phyloP scores from a whole-genome alignment of 2,113 vertebrate genomes.

The Charadrius vociferus region DNA sequence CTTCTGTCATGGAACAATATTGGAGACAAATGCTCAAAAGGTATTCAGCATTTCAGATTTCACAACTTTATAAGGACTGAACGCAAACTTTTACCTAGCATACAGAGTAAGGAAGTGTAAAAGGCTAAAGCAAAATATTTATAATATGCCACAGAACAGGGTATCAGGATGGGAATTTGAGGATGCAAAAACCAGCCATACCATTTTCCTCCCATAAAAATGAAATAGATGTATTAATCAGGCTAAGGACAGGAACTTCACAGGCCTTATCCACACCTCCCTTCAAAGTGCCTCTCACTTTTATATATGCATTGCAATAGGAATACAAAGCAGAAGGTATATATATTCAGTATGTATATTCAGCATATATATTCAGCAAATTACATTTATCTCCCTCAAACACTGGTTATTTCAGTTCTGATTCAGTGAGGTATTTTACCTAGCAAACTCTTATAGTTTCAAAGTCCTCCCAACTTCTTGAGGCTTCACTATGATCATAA shows the following conservation, averaged over 20 bases:
- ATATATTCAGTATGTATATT: not conserved
- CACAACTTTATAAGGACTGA: not conserved
- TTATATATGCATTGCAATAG: not conserved
- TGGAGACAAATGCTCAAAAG: not conserved
- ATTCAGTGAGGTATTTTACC: not conserved
- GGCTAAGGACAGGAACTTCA: not conserved
- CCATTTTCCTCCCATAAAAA: not conserved
- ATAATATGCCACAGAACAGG: not conserved
- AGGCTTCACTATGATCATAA: not conserved
- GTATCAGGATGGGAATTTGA: not conserved
- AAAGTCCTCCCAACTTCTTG: not conserved
- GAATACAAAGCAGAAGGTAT: not conserved
- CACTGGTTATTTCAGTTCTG: not conserved
- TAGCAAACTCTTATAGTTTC: not conserved
- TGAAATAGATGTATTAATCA: not conserved
- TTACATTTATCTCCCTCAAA: not conserved
- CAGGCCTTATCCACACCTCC: not conserved
- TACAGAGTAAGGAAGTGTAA: not conserved
- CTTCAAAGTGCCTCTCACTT: not conserved
- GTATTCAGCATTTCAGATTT: not conserved
- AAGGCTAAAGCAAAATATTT: not conserved
- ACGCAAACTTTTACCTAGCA: not conserved
- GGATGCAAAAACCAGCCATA: not conserved
- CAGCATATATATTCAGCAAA: not conserved
- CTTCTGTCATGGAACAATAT: not conserved